Percentiles rank a stretch among this genome's conserved stretches.
These are phyloP conservation scores for Rhinolophus ferrumequinum DNA, from an alignment of 2,113 vertebrate species.

Conservation along the genomic window DNA sequence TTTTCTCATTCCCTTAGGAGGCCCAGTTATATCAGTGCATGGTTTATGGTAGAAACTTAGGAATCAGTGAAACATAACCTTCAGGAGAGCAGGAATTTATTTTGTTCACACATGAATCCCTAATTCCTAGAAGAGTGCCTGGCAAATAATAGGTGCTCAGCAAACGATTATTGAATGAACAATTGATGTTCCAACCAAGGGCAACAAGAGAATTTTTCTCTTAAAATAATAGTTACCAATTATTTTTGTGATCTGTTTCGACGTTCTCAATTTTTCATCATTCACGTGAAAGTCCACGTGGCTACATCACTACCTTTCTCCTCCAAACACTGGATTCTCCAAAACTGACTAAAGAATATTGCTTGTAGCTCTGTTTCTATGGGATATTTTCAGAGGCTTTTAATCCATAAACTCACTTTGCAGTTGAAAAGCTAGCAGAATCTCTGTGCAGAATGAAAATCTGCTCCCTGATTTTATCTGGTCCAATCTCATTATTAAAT, in stretches of 20 bases:
- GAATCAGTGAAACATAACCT: neutral
- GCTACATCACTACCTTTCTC: neutral
- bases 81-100: neutral
- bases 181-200: neutral
- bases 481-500: slow-evolving; percentile 62
- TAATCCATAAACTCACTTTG: slow-evolving; percentile 54
- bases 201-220: neutral
- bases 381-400: slow-evolving; percentile 52
- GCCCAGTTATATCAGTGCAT: neutral
- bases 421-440: slow-evolving; percentile 24
- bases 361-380: neutral
- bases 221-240: neutral
- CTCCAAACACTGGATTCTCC: slow-evolving; percentile 25
- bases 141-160: neutral
- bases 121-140: neutral
- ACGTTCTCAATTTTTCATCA: neutral
- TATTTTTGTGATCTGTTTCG: neutral
- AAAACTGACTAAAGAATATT: slow-evolving; percentile 27
- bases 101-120: neutral
- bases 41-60: neutral
- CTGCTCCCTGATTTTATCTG: slow-evolving; percentile 46
- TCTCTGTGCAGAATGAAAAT: slow-evolving; percentile 24
- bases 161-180: slow-evolving; percentile 2
- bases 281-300: neutral
- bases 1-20: neutral